phyloP scores from a whole-genome alignment of 1,140 invertebrate genomes.

The Propsilocerus akamusi region DNA sequence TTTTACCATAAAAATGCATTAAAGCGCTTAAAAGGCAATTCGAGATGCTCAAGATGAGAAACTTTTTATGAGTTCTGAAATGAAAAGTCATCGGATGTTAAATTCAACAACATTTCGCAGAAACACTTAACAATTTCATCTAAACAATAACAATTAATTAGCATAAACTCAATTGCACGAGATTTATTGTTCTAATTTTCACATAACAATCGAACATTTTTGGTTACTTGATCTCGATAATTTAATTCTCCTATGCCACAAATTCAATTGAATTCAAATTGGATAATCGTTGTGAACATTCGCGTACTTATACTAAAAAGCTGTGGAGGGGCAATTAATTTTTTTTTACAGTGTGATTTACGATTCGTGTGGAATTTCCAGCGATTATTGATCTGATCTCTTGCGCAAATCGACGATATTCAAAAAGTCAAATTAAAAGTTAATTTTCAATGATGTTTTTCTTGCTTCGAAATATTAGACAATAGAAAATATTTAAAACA shows the following conservation, averaged over 20 bases:
- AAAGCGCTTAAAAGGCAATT: too few species aligned
- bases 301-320: neutral
- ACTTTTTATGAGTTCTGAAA: too few species aligned
- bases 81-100: neutral
- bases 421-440: conserved; percentile 4
- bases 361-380: neutral
- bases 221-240: conserved; percentile 1
- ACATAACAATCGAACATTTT: too few species aligned
- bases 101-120: neutral
- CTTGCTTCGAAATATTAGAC: neutral
- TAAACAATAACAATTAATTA: conserved; percentile 1
- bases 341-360: conserved; percentile 3
- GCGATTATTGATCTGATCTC: neutral
- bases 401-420: neutral
- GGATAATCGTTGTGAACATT: neutral
- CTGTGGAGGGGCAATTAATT: neutral
- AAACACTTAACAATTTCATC: neutral
- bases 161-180: neutral
- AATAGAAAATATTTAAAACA: neutral
- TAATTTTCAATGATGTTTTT: neutral
- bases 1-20: neutral
- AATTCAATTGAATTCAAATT: neutral
- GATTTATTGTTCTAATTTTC: conserved; percentile 2
- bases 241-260: neutral
- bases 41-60: too few species aligned